Base-by-base conservation (phyloP, 2,113 vertebrate species). In the Eubucco bourcierii region DNA sequence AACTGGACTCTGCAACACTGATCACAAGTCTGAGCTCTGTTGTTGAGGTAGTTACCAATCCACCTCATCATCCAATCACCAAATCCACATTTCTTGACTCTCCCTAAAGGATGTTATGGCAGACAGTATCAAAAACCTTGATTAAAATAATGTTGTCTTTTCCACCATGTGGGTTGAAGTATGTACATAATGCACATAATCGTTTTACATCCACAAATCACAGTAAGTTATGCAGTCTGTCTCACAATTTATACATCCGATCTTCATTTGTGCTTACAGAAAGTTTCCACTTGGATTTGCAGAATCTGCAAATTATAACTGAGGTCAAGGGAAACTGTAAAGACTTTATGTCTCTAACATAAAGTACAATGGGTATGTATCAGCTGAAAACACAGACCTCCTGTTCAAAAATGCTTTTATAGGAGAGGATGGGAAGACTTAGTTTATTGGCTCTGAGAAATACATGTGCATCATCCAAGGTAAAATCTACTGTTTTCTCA, bases 171-270 rank as follows among this genome's bases (percentile, higher is more conserved):
- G 56, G 56, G 34, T 47, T 73, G 90, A 72, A 79, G 46, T 64
- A 72, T 46, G 56, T 56, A 85, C 20, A 70, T 89, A 65, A 88
- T 53, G 55, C 59, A 85, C 20, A 66, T 89, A 63, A 89, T 61
- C 29, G 33, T 77, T 88, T 87, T 55, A 94, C 72, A 80, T 71
- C 67, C 11, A 64, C 33, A 94, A 95, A 91, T 87, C 84, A 89
- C 63, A 84, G 39, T 75, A 84, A 92, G 39, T 94, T 91, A 94
- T 87, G 71, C 80, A 92, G 44, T 15, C 56, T 89, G 84, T 61
- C 89, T 88, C 67, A 87, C 33, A 39, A 8, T 80, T 92, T 68
- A 70, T 24, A 79, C n/a, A 41, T 20, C 29, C 1, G 0, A 87
- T 92, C 78, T 90, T 89, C 79, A 87, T 92, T 84, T 89, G 34